phyloP scores from a whole-genome alignment of 1,140 invertebrate genomes.

The Zeugodacus cucurbitae region DNA sequence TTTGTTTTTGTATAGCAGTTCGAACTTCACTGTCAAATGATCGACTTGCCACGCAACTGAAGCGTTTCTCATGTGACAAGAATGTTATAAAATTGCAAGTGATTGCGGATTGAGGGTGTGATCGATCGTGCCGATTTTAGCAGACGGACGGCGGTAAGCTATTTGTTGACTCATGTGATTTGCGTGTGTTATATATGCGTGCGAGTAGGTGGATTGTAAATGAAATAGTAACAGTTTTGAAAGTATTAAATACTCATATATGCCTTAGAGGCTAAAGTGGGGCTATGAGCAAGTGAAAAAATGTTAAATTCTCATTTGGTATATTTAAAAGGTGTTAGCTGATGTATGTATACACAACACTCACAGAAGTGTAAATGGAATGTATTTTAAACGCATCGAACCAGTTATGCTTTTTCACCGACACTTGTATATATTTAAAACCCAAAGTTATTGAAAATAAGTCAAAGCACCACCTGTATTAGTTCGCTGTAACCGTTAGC shows the following conservation, averaged over 20 bases:
- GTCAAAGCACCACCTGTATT: too few relatives aligned
- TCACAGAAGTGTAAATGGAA: not conserved
- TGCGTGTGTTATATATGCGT: not conserved
- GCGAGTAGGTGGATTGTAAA: not conserved
- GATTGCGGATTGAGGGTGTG: not conserved
- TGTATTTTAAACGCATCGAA: not conserved
- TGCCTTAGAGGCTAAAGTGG: not conserved
- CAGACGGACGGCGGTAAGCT: not conserved
- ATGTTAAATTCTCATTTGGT: not conserved
- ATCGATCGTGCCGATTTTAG: not conserved
- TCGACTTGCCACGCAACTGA: not conserved
- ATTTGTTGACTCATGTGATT: not conserved
- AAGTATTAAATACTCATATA: too few relatives aligned
- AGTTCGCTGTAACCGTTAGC: not conserved
- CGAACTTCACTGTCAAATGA: conserved; percentile 9
- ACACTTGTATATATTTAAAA: not conserved
- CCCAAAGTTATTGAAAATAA: not conserved
- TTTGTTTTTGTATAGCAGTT: not conserved
- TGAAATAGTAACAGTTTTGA: too few relatives aligned
- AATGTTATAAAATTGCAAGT: not conserved
- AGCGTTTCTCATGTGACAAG: conserved; percentile 20
- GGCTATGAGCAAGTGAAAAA: not conserved
- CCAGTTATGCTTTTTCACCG: not conserved
- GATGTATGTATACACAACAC: not conserved
- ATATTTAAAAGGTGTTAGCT: not conserved